A percentile compares a stretch with the other conserved stretches of the same genome.
phyloP scores from a whole-genome alignment of 2,113 vertebrate species.

The Cinclus mexicanus region DNA sequence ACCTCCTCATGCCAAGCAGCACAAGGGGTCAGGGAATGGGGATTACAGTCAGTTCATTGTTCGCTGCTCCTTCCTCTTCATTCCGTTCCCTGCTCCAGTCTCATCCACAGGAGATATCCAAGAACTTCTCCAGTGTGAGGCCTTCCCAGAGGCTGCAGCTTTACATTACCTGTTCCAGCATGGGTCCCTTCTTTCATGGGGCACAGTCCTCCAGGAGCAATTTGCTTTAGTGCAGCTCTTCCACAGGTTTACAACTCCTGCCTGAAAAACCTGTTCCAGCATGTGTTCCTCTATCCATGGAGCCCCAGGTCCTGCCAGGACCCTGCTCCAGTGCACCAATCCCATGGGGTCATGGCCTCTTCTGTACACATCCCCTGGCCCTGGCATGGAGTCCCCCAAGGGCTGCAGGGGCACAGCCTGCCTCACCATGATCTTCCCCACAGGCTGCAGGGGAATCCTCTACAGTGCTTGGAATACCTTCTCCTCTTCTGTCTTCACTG shows the following conservation, averaged over 20 bases:
- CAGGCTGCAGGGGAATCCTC: neutral
- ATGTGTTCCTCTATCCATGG: rapidly evolving
- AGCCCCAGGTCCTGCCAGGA: neutral
- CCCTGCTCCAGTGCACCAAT: neutral
- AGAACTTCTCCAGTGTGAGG: neutral
- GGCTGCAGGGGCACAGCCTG: neutral
- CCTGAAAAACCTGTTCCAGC: neutral
- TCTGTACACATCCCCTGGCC: neutral
- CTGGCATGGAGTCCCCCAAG: neutral
- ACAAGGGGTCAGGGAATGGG: neutral
- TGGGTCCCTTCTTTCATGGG: neutral
- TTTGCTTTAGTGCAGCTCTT: neutral
- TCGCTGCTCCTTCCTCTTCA: neutral
- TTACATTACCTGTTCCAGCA: neutral
- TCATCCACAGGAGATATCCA: neutral
- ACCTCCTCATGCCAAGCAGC: neutral
- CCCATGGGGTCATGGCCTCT: rapidly evolving
- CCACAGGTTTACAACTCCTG: neutral
- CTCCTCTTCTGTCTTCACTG: neutral
- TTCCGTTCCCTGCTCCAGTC: neutral
- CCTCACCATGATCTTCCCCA: neutral
- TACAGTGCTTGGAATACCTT: neutral
- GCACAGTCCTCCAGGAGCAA: neutral
- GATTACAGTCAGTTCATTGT: neutral
- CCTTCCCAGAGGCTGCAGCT: neutral